These are phyloP conservation scores for Anoplolepis gracilipes DNA, from an alignment of 1,140 invertebrate genomes.

Conservation along the genomic window DNA sequence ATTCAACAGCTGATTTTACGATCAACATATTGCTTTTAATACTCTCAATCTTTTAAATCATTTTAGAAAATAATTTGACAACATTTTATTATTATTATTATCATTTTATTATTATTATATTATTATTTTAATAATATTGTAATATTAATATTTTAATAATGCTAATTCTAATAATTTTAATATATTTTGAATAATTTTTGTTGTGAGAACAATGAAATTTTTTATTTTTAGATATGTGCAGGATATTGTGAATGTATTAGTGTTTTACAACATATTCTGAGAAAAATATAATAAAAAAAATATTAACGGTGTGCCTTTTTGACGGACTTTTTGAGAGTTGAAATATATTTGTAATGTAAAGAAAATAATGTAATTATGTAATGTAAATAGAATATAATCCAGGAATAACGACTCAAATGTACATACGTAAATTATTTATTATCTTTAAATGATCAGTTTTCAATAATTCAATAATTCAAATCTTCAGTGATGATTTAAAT, in stretches of 20 bases:
- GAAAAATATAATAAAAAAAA: neutral
- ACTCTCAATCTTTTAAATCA: neutral
- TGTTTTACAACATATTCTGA: neutral
- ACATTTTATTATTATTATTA: neutral
- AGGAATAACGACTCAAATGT: neutral
- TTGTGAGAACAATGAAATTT: neutral
- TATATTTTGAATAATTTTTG: neutral
- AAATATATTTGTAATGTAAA: slow-evolving; percentile 37
- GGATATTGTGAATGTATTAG: slow-evolving; percentile 9
- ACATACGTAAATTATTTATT: slow-evolving; percentile 26
- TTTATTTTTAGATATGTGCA: slow-evolving; percentile 4
- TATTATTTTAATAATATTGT: too few relatives aligned
- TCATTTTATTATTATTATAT: too few relatives aligned
- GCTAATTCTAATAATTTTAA: slow-evolving; percentile 32
- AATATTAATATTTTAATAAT: too few relatives aligned
- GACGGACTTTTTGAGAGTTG: slow-evolving; percentile 17
- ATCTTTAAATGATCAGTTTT: too few relatives aligned
- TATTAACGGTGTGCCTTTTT: slow-evolving; percentile 18
- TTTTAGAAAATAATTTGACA: neutral
- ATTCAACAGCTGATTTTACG: neutral
- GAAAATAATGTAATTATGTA: slow-evolving; percentile 23
- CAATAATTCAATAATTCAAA: too few relatives aligned
- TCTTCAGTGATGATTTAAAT: neutral
- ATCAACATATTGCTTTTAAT: slow-evolving; percentile 8
- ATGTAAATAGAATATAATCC: slow-evolving; percentile 11